phyloP scores from a whole-genome alignment of 2,888 invertebrate genomes.

The Anagyrus pseudococci region DNA sequence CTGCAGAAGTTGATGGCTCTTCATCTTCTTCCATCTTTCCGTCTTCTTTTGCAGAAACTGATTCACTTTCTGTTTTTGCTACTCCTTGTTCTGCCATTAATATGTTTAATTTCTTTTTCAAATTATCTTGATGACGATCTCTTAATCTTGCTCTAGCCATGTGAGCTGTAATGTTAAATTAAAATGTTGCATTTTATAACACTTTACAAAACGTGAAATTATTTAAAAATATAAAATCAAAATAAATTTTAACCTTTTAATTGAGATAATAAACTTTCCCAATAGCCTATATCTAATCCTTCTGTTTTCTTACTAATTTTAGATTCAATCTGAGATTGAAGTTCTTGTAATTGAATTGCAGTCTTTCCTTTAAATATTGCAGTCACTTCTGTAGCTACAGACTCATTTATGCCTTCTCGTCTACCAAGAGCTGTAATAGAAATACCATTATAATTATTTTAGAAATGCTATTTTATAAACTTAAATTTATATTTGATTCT shows the following conservation, averaged over 20 bases:
- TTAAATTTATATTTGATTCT: slow-evolving; percentile 22
- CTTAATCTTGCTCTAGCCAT: slow-evolving; percentile 91
- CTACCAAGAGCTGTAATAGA: slow-evolving; percentile 63
- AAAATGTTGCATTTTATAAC: slow-evolving; percentile 1
- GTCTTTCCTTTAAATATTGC: slow-evolving; percentile 93
- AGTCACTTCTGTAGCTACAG: slow-evolving; percentile 89
- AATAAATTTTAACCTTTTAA: slow-evolving; percentile 71
- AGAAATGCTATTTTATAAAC: not conserved
- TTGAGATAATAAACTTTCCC: slow-evolving; percentile 96
- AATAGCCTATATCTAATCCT: slow-evolving; percentile 95
- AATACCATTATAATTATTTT: slow-evolving; percentile 3
- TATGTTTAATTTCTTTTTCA: slow-evolving; percentile 85
- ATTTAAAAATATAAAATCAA: not conserved
- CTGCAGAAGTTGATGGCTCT: slow-evolving; percentile 44
- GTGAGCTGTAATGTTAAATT: slow-evolving; percentile 71
- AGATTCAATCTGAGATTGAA: slow-evolving; percentile 84
- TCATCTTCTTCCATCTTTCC: slow-evolving; percentile 49
- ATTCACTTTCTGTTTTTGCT: slow-evolving; percentile 57
- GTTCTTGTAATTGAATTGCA: slow-evolving; percentile 80
- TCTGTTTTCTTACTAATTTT: slow-evolving; percentile 86
- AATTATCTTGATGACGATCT: slow-evolving; percentile 90
- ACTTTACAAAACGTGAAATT: no score
- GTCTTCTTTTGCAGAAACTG: slow-evolving; percentile 50
- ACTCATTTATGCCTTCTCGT: slow-evolving; percentile 85
- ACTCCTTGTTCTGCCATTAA: slow-evolving; percentile 86